Evolutionary conservation across 2,797 vertebrate genomes (phyloP), one percentile per base, ranked within the genome.

Genomic region (Aphelocoma californica): DNA sequence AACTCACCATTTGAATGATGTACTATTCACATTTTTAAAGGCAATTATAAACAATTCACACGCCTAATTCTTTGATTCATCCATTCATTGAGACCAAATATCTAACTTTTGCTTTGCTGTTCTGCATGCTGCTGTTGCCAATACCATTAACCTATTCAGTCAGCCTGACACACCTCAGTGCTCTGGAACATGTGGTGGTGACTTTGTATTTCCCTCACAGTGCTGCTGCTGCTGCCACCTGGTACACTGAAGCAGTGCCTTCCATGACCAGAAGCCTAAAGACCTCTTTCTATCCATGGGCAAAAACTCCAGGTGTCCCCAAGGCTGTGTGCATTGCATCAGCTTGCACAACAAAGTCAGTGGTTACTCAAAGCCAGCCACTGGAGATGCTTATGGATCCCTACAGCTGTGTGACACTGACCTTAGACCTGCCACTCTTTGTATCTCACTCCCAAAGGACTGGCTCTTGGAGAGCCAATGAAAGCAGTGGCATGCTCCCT

Each of bases 241-340:
- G 48, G 8, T 14, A 50, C 6, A 2, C 9, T 0, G 0, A 26
- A 38, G 29, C 17, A 51, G 18, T 14, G 31, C 10, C 14, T 34
- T 0, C 2, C 25, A 28, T 3, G 15, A 74, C 16, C 11, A 54
- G 44, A 86, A 19, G 14, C 51, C 40, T 47, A 15, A 53, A 72
- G n/a, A 72, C 9, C 20, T 64, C 13, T n/a, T 56, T 18, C 61
- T 53, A 26, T 18, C 14, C 48, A 21, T 1, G 6, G 31, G 26
- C 48, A 74, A 86, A 86, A 82, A 54, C 20, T n/a, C 38, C 64
- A 73, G 28, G 12, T 48, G 48, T 56, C 45, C 56, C 75, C 67
- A 81, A 67, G 48, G 28, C 29, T 18, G n/a, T 0, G 2, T 3
- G 11, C 13, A 8, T 67, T 81, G 67, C 64, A 40, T 23, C 3